These are phyloP conservation scores for Glareola pratincola DNA, from an alignment of 2,113 vertebrate genomes.

Conservation along the genomic window DNA sequence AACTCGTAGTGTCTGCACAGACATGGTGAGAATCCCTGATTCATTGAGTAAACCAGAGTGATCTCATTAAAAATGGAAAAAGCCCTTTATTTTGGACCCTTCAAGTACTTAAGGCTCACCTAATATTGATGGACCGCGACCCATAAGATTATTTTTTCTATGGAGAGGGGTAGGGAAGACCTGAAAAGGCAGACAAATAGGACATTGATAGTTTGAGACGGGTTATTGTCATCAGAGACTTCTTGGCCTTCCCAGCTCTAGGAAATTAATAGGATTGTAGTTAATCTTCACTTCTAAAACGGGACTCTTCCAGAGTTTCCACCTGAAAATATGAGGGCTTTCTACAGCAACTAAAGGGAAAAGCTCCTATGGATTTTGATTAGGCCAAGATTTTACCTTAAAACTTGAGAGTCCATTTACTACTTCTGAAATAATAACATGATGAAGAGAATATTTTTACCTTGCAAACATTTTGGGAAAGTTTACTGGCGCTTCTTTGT, in stretches of 20 bases:
- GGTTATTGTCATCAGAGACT: not conserved
- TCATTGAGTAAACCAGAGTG: not conserved
- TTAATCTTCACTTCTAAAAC: not conserved
- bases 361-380: not conserved
- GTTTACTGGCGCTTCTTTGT: not conserved
- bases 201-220: not conserved
- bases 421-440: not conserved
- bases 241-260: not conserved
- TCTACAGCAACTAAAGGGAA: not conserved
- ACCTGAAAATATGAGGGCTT: not conserved
- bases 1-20: not conserved
- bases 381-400: not conserved
- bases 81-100: not conserved
- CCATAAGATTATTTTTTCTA: too few species aligned
- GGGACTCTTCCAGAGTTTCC: not conserved
- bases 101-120: not conserved
- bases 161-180: not conserved
- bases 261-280: not conserved
- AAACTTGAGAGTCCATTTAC: not conserved
- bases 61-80: not conserved
- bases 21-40: accelerated
- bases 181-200: not conserved
- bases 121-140: not conserved
- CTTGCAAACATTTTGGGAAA: not conserved
- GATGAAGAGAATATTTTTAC: not conserved